Evolutionary conservation across 2,113 vertebrate species (phyloP), one percentile per base, ranked within the genome.

Genomic region (Apteryx mantelli): DNA sequence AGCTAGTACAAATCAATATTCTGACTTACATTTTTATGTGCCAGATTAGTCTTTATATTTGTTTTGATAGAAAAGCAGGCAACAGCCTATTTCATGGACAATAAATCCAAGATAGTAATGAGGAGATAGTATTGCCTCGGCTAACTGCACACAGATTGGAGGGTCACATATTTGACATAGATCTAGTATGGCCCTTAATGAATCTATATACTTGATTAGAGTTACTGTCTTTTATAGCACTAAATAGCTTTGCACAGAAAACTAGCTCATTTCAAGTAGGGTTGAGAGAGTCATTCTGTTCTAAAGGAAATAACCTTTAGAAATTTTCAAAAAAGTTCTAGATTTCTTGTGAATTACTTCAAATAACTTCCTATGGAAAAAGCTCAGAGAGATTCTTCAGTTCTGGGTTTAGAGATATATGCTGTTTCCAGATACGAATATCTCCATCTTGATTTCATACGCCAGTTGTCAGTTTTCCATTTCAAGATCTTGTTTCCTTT

Each of bases 41-140:
- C 95, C 94, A 98, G 95, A 97, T 98, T 98, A 98, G 96, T 96
- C 95, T 98, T 98, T 97, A 96, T 97, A 98, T 98, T 98, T 98
- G 98, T 98, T 98, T 98, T 97, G 96, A 97, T 95, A 98, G 95
- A 98, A 98, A 98, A 98, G 93, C 95, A 97, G 98, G 96, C 96
- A 98, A 98, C 97, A 98, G 97, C 95, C 97, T 98, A 98, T 98
- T 98, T 98, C 96, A 98, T 97, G 98, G 97, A 96, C 97, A 98
- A 98, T 98, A 98, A 98, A 98, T 98, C 98, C 96, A 98, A 97
- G 98, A 97, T 96, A 97, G 96, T 98, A 98, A 98, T 98, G 97
- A 98, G 95, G 94, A 97, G 96, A 96, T 88, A 96, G 94, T 95
- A 97, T 79, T 95, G 96, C 96, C 86, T 98, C 97, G 97, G 97